Conservation (phyloP, 2,797 vertebrate species). For the Rhinoraja longicauda region DNA sequence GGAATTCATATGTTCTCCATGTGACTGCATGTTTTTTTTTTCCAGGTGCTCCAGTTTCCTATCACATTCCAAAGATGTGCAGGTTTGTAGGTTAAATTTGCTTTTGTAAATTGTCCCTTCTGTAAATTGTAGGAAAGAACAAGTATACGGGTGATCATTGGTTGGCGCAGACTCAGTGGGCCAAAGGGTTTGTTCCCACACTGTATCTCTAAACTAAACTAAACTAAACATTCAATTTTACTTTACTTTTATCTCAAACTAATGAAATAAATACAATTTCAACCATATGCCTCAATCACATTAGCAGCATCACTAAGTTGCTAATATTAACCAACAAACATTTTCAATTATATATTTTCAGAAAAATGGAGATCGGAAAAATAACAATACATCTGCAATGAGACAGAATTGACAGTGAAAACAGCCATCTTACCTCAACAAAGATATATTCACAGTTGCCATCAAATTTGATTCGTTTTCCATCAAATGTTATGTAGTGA, state of each 20-base stretch:
- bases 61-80: too few relatives aligned
- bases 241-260: not conserved
- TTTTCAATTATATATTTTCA: not conserved
- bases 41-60: too few relatives aligned
- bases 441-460: conserved; percentile 86
- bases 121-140: too few relatives aligned
- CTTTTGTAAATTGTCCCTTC: too few relatives aligned
- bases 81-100: too few relatives aligned
- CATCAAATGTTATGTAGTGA: conserved; percentile 83
- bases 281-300: not conserved
- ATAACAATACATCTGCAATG: not conserved
- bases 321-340: not conserved
- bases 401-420: not conserved
- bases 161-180: too few relatives aligned
- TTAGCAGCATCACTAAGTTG: not conserved
- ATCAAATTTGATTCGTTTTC: conserved; percentile 76
- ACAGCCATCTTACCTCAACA: conserved; percentile 63
- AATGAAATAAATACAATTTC: not conserved
- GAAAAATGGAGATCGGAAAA: not conserved
- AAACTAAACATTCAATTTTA: not conserved
- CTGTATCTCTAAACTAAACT: too few relatives aligned
- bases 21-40: too few relatives aligned
- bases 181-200: too few relatives aligned
- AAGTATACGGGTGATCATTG: too few relatives aligned
- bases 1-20: too few relatives aligned